Evolutionary conservation across 2,797 vertebrate species (phyloP).

Genomic region (Thunnus albacares): DNA sequence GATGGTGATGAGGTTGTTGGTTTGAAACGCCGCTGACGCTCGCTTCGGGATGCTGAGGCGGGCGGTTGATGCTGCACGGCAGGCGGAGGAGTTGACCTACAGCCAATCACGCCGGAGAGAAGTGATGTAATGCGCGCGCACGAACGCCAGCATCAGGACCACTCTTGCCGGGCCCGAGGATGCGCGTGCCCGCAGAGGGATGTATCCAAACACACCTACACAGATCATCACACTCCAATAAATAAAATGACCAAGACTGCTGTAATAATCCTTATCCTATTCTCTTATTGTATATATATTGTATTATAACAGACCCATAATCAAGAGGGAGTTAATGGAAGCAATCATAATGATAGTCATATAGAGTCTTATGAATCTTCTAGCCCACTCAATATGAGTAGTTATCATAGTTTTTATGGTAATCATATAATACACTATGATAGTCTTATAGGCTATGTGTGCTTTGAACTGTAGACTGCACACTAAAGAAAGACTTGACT

Average conservation of each 20-base stretch:
- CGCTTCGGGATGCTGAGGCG: constrained; percentile 46
- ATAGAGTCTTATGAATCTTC: too few species aligned
- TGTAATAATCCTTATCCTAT: not conserved
- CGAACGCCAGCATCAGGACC: constrained; percentile 84
- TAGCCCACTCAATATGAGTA: too few species aligned
- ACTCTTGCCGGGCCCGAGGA: constrained; percentile 16
- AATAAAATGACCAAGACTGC: not conserved
- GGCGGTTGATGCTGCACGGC: constrained; percentile 56
- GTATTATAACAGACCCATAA: not conserved
- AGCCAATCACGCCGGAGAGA: constrained; percentile 78
- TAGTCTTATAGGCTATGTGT: not conserved
- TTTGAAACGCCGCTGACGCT: constrained; percentile 20
- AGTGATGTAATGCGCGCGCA: constrained; percentile 86
- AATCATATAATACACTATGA: too few species aligned
- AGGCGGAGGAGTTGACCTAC: constrained; percentile 64
- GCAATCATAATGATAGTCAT: too few species aligned
- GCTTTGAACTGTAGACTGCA: too few species aligned
- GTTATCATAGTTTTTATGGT: too few species aligned
- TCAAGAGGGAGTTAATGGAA: too few species aligned
- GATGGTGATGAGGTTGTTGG: not conserved
- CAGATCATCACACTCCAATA: not conserved
- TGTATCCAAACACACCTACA: not conserved
- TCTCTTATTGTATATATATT: not conserved
- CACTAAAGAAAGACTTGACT: too few species aligned
- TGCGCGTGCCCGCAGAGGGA: constrained; percentile 32